Percentiles rank a stretch among this genome's conserved stretches.
Evolutionary conservation across 1,140 invertebrate genomes (phyloP).

Genomic region (Neelides sp.): DNA sequence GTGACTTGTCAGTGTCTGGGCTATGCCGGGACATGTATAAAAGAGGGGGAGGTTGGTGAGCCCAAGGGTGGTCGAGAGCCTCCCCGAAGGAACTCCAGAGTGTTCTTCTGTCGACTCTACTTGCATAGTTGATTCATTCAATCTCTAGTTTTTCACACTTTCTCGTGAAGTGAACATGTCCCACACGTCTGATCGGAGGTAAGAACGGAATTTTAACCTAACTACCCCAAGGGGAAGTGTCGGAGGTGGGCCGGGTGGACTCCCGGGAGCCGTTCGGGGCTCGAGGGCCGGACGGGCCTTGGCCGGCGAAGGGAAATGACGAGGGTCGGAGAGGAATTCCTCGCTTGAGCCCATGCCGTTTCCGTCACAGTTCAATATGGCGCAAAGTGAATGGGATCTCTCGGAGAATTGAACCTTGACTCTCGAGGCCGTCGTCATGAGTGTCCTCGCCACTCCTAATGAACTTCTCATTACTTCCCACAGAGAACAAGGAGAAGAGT

Average conservation of each 20-base stretch:
- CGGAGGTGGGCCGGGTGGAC: neutral
- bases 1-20: too few species aligned
- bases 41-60: too few species aligned
- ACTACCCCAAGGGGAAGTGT: neutral
- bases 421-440: neutral
- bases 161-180: conserved; percentile 48
- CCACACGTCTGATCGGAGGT: conserved; percentile 57
- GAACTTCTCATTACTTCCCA: conserved; percentile 9
- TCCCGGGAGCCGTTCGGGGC: too few species aligned
- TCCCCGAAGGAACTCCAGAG: too few species aligned
- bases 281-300: too few species aligned
- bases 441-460: neutral
- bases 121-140: too few species aligned
- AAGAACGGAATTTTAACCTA: conserved; percentile 38
- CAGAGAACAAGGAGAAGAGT: conserved; percentile 49
- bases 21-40: too few species aligned
- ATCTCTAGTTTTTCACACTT: conserved; percentile 3
- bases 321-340: neutral
- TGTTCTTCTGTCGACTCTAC: too few species aligned
- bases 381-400: conserved; percentile 13
- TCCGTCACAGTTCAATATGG: conserved; percentile 22
- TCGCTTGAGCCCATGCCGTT: conserved; percentile 16
- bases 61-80: too few species aligned
- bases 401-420: conserved; percentile 1
- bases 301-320: too few species aligned